phyloP scores from a whole-genome alignment of 2,797 vertebrate genomes.

The Megalops cyprinoides region DNA sequence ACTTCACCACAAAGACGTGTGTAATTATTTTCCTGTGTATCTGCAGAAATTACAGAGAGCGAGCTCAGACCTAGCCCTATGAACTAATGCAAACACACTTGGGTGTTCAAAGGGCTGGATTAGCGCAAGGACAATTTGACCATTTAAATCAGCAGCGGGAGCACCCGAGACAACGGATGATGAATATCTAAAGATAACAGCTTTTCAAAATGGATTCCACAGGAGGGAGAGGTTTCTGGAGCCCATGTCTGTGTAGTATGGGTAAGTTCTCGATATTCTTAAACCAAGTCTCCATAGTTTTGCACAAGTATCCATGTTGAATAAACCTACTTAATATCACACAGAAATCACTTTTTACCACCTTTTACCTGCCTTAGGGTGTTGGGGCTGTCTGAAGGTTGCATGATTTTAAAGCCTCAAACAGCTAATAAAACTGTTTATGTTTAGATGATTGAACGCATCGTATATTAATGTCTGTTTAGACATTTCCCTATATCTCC shows the following conservation, averaged over 20 bases:
- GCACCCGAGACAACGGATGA: neutral
- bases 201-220: neutral
- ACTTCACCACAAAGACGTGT: neutral
- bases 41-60: neutral
- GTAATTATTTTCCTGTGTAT: neutral
- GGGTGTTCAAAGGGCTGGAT: neutral
- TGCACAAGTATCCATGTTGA: neutral
- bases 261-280: neutral
- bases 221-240: neutral
- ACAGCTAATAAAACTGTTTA: too few relatives aligned
- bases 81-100: neutral
- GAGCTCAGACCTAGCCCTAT: neutral
- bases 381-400: too few relatives aligned
- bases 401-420: too few relatives aligned
- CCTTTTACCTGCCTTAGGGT: too few relatives aligned
- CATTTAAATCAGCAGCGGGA: neutral
- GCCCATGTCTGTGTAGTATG: neutral
- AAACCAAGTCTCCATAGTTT: neutral
- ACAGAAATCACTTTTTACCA: neutral
- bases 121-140: neutral
- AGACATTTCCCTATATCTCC: too few relatives aligned
- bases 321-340: neutral
- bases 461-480: too few relatives aligned
- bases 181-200: neutral
- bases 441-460: too few relatives aligned